Evolutionary conservation across 92 coral and sea anemone genomes (phyloP).

Genomic region (Meandrina meandrites): DNA sequence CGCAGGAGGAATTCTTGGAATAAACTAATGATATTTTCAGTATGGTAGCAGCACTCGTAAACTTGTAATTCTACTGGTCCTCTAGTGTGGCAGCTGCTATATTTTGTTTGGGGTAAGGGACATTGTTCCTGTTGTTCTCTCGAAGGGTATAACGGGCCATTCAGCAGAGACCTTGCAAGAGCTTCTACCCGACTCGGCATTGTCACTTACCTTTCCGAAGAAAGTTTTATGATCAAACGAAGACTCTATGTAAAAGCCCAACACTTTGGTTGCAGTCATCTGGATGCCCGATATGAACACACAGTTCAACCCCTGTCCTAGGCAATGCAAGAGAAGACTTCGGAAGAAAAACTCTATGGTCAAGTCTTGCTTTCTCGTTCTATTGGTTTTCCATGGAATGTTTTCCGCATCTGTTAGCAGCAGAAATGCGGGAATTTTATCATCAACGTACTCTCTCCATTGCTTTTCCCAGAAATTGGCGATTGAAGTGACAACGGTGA

Average conservation of each 20-base stretch:
- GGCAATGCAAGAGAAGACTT: constrained; percentile 40
- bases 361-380: not conserved
- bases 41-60: no score
- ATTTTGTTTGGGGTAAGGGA: no score
- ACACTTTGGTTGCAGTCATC: constrained; percentile 40
- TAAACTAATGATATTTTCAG: no score
- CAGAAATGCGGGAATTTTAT: constrained; percentile 57
- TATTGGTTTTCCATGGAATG: not conserved
- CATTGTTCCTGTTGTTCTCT: no score
- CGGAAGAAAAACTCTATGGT: constrained; percentile 18
- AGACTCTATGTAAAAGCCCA: constrained; percentile 36
- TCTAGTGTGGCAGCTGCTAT: no score
- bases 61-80: no score
- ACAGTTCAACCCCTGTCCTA: constrained; percentile 52
- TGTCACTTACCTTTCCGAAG: constrained; percentile 21
- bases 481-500: constrained; percentile 38
- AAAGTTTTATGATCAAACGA: not conserved
- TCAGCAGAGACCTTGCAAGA: no score
- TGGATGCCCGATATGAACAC: constrained; percentile 60
- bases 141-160: no score
- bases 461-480: constrained; percentile 33
- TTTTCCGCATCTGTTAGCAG: constrained; percentile 63
- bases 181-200: no score
- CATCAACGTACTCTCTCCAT: constrained; percentile 36
- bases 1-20: no score